A percentile compares a stretch with the other conserved stretches of the same genome.
Conservation (phyloP, 2,797 vertebrate genomes). For the Molossus alvarezi region DNA sequence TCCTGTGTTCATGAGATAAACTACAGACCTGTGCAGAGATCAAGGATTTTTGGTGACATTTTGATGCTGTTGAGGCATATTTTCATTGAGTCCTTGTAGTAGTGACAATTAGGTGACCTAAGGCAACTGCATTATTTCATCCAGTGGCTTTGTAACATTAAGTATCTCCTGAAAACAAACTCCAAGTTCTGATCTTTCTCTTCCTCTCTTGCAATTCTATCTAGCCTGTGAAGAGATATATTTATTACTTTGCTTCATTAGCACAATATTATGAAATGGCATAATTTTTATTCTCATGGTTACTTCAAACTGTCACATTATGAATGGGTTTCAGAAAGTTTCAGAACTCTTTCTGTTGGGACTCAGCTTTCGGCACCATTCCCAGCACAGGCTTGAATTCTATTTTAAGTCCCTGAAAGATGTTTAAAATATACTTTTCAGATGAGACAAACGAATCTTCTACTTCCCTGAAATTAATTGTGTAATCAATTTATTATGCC, state of each 20-base stretch:
- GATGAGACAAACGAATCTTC: slow-evolving; percentile 15
- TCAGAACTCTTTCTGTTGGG: background rate
- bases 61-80: fast-evolving
- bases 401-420: background rate
- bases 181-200: background rate
- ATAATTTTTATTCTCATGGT: background rate
- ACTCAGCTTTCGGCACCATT: slow-evolving; percentile 10
- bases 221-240: background rate
- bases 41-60: background rate
- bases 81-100: background rate
- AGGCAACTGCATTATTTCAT: background rate
- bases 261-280: background rate
- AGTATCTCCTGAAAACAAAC: background rate
- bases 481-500: background rate
- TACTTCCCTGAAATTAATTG: slow-evolving; percentile 61
- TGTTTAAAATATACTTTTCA: slow-evolving; percentile 46
- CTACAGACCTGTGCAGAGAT: slow-evolving; percentile 34
- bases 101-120: background rate
- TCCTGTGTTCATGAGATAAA: slow-evolving; percentile 83
- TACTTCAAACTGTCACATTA: background rate
- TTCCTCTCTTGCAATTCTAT: background rate
- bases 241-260: slow-evolving; percentile 24
- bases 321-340: background rate
- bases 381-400: slow-evolving; percentile 8
- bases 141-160: background rate